Evolutionary conservation across 64 coral and sea anemone genomes (phyloP), one percentile per base, ranked within the genome.

Genomic region (Catalaphyllia jardinei): DNA sequence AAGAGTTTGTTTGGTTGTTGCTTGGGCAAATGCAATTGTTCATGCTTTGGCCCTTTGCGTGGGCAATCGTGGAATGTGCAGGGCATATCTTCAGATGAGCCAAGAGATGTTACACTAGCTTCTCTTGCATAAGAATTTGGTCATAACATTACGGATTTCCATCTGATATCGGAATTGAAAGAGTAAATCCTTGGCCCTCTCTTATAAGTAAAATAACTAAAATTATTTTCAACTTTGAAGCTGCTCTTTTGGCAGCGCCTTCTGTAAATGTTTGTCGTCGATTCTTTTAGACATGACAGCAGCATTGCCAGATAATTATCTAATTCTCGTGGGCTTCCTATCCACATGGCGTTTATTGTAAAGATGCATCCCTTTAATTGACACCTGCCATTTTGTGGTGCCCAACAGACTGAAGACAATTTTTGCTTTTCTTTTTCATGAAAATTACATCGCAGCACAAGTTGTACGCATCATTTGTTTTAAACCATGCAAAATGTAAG

Each of bases 1-100:
- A 85, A 85, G 62, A 85, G 31, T 51, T 49, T 85, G 50, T 85
- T 85, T 85, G 35, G 35, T 24, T 85, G 62, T 71, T 71, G 62
- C 62, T 11, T 62, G 8, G 10, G n/a, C 2, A 71, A 85, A 31
- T 71, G 60, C 38, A 9, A 71, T 28, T 71, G 38, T 71, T 38
- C 24, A 4, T 71, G 63, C 20, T 71, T 67, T 51, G 2, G 63
- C 20, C 18, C n/a, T 10, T 51, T 51, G 60, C 62, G 81, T 42
- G 25, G 60, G 9, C 33, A 85, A 3, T 71, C 81, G 51, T 85
- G 81, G 81, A 85, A 85, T 71, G 62, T 85, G 13, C 62, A 85
- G 22, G 27, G 11, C 25, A 27, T 20, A 24, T 50, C 38, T 1
- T 39, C 24, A 51, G 63, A 67, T 64, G 81, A 35, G 11, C 61